Percentiles rank a stretch among this genome's conserved stretches.
Conservation (phyloP, 1,140 invertebrate species). For the Thaumetopoea pityocampa region DNA sequence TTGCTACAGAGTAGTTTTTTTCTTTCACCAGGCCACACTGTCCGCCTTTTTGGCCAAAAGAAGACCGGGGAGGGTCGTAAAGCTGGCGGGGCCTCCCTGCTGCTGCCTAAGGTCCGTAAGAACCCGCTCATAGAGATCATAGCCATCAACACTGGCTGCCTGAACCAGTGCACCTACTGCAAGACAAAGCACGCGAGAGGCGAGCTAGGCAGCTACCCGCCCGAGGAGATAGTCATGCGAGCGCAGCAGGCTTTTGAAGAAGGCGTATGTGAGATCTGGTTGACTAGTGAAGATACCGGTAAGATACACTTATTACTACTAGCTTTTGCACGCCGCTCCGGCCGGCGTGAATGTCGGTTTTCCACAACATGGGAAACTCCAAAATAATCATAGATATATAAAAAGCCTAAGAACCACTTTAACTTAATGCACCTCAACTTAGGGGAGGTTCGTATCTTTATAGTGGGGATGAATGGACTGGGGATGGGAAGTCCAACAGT, state of each 20-base stretch:
- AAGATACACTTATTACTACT: conserved; percentile 6
- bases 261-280: conserved; percentile 97
- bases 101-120: conserved; percentile 94
- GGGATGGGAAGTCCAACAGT: no score
- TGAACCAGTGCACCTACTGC: conserved; percentile 99
- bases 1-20: neutral
- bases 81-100: conserved; percentile 89
- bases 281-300: conserved; percentile 98
- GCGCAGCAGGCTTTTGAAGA: conserved; percentile 92
- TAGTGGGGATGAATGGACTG: no score
- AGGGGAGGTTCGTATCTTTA: no score
- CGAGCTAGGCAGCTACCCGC: conserved; percentile 94
- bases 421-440: no score
- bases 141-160: conserved; percentile 97
- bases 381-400: no score
- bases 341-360: neutral
- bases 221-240: conserved; percentile 87
- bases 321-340: neutral
- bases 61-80: conserved; percentile 89
- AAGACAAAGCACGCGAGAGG: conserved; percentile 99
- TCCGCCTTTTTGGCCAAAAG: conserved; percentile 89
- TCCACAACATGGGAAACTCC: no score
- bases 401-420: no score
- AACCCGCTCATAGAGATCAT: conserved; percentile 99
- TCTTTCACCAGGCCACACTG: conserved; percentile 82